These are phyloP conservation scores for Coelinius sp. DNA, from an alignment of 2,888 invertebrate species.

Conservation along the genomic window DNA sequence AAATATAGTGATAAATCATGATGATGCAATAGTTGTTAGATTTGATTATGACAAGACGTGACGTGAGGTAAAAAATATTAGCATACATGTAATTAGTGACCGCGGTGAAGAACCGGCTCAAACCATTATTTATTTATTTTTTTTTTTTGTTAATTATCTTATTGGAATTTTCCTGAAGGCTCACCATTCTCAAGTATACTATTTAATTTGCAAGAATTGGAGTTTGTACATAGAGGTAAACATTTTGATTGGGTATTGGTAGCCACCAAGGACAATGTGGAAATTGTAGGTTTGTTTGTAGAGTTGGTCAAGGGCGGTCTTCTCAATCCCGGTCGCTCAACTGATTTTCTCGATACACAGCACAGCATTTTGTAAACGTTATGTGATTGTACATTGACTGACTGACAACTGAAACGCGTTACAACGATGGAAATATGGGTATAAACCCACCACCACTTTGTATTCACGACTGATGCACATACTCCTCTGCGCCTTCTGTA, in stretches of 20 bases:
- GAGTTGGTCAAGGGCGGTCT: conserved; percentile 21
- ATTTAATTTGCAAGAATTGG: neutral
- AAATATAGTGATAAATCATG: neutral
- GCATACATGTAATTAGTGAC: neutral
- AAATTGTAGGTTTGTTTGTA: conserved; percentile 14
- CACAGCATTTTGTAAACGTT: conserved; percentile 57
- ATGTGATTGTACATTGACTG: neutral
- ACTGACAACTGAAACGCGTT: neutral
- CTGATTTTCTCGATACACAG: conserved; percentile 62
- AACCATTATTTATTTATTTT: neutral
- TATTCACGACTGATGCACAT: neutral
- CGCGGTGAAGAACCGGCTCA: neutral
- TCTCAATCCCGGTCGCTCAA: conserved; percentile 38
- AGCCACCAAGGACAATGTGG: conserved; percentile 46
- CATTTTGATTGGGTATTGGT: conserved; percentile 9
- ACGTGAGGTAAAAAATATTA: neutral
- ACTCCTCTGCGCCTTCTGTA: neutral
- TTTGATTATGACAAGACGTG: neutral
- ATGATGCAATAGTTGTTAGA: neutral
- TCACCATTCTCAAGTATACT: neutral
- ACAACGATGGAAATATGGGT: neutral
- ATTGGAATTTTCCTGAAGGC: neutral
- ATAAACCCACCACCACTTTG: conserved; percentile 1
- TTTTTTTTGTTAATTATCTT: neutral
- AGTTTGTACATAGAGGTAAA: neutral